Evolutionary conservation across 2,797 vertebrate genomes (phyloP).

Genomic region (Cyprinodon diabolis): DNA sequence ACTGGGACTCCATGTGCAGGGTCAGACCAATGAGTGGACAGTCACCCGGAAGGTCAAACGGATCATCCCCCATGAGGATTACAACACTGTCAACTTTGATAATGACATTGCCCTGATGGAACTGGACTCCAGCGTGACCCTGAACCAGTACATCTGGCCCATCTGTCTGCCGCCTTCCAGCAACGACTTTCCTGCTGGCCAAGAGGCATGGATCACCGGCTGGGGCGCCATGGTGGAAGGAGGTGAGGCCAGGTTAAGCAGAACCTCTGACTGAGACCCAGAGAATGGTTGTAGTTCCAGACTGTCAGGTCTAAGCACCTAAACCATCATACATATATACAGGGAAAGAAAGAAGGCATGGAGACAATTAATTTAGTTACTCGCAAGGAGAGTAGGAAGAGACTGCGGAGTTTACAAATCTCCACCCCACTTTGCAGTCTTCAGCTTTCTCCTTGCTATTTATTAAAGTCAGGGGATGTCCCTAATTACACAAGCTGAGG

Average conservation of each 20-base stretch:
- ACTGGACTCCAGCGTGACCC: constrained; percentile 76
- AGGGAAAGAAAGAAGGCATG: too few species aligned
- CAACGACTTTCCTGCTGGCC: constrained; percentile 82
- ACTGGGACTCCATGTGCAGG: constrained; percentile 87
- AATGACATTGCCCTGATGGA: constrained; percentile 90
- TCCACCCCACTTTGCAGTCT: too few species aligned
- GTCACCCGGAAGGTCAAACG: constrained; percentile 74
- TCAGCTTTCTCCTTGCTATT: too few species aligned
- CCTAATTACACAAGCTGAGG: too few species aligned
- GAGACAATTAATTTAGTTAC: too few species aligned
- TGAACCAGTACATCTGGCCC: constrained; percentile 83
- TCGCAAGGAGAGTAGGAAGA: too few species aligned
- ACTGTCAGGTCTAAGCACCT: too few species aligned
- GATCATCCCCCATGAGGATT: constrained; percentile 81
- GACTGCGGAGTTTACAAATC: too few species aligned
- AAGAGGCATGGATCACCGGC: constrained; percentile 88
- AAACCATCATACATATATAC: too few species aligned
- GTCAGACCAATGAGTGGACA: constrained; percentile 66
- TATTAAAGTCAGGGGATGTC: too few species aligned
- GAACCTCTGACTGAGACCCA: neutral
- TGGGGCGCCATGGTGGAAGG: constrained; percentile 90
- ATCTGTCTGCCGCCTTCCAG: constrained; percentile 86
- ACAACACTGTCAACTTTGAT: constrained; percentile 81
- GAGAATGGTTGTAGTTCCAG: neutral
- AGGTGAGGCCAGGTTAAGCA: constrained; percentile 68